Evolutionary conservation across 2,888 invertebrate species (phyloP), one percentile per base, ranked within the genome.

Genomic region (Apocheima hispidaria): DNA sequence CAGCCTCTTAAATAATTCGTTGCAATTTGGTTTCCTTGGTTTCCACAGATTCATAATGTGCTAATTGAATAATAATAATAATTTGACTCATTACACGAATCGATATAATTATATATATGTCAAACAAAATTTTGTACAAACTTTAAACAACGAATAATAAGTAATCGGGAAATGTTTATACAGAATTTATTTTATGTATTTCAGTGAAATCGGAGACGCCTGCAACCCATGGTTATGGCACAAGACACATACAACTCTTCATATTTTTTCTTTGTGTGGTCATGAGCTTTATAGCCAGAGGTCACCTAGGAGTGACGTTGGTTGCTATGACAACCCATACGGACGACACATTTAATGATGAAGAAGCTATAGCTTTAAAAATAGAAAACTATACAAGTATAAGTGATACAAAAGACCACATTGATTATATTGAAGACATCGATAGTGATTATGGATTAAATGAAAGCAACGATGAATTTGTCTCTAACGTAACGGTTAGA

Each of bases 251-350:
- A 16, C 70, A 70, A 41, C 40, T 68, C 6, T 12, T 50, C 2
- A 57, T 70, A 3, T 50, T 56, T 16, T 65, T 63, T 44, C 20
- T 63, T 1, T 61, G 60, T 28, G n/a, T 65, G 1, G 55, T 44
- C 2, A 49, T 36, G n/a, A 48, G 48, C 1, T 67, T 66, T 14
- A 38, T 63, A 6, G 54, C 66, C 2, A 59, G 71, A 60, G 60
- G 60, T 1, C 70, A 71, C 35, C 48, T 71, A 6, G 65, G 71
- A n/a, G 68, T 71, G 3, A 65, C 70, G 1, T 30, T 71, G 35
- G 68, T 70, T 1, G 71, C 70, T 18, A 71, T 71, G 71, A 66
- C 61, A 4, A 66, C 26, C n/a, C 33, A 41, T 10, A 7, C 7
- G 7, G 16, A 43, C 4, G n/a, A 50, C 23, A 14, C 6, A 21